These are phyloP conservation scores for Paradisaea rubra DNA, from an alignment of 2,113 vertebrate genomes.

Conservation along the genomic window DNA sequence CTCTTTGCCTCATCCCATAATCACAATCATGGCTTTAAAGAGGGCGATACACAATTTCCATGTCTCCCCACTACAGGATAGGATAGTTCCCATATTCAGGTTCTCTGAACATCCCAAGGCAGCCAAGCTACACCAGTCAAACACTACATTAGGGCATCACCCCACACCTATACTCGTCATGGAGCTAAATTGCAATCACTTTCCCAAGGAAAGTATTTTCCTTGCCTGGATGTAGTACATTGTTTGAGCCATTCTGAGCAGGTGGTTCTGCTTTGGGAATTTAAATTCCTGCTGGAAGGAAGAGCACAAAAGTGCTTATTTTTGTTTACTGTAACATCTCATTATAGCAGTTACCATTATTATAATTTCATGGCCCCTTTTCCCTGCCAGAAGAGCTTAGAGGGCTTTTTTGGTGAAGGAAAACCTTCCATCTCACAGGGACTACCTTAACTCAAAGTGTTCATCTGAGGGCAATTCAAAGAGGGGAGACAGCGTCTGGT, in stretches of 20 bases:
- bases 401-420: neutral
- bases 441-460: neutral
- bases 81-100: neutral
- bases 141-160: neutral
- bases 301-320: neutral
- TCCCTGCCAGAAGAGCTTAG: neutral
- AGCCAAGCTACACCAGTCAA: neutral
- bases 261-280: neutral
- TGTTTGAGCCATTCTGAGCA: neutral
- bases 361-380: neutral
- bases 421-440: neutral
- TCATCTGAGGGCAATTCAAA: neutral
- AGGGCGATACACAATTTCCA: neutral
- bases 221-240: neutral
- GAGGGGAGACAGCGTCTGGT: accelerated
- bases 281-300: neutral
- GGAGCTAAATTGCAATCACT: neutral
- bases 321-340: neutral
- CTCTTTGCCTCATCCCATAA: neutral
- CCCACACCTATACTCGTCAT: neutral
- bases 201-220: neutral
- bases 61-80: neutral
- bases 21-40: neutral
- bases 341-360: neutral
- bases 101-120: neutral